Evolutionary conservation across 2,888 invertebrate genomes (phyloP), one percentile per base, ranked within the genome.

Genomic region (Lycaena phlaeas): DNA sequence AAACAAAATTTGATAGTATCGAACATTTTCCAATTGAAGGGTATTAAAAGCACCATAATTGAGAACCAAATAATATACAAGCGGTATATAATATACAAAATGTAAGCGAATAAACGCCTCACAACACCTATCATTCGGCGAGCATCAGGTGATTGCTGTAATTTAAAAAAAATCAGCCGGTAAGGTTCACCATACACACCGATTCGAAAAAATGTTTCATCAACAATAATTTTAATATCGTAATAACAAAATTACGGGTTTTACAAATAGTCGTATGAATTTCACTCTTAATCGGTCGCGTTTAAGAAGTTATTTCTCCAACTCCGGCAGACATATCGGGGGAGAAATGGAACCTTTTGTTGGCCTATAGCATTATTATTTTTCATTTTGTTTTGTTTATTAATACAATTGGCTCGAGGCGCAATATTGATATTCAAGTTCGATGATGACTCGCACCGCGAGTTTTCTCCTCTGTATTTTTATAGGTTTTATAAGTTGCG

Each of bases 301-400:
- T 47, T 70, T 77, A 78, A 65, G 61, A 68, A 69, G 54, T 58
- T 67, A 68, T 73, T 77, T 57, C 67, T 63, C 61, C 57, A 58
- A 44, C 66, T 64, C 66, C 57, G 59, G 64, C 68, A 70, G 70
- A 65, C 74, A 70, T 71, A 22, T 65, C 67, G 65, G 81, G 82
- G 84, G 82, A 82, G 81, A 82, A 82, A 81, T 82, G 78, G 74
- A 78, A 78, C 77, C 84, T 84, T 82, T 84, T 84, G 84, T 84
- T 84, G 74, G 81, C 75, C 84, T 77, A 78, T 82, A 81, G 84
- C 76, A 77, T 84, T 84, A 84, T 84, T 84, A 84, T 84, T 81
- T 84, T 78, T 78, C 82, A 82, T 84, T 84, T 84, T 84, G 82
- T 84, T 84, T 84, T 84, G 84, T 84, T 84, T 84, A 84, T 84